Base-by-base conservation (phyloP, 1,140 invertebrate genomes). In the Dreissena polymorpha region DNA sequence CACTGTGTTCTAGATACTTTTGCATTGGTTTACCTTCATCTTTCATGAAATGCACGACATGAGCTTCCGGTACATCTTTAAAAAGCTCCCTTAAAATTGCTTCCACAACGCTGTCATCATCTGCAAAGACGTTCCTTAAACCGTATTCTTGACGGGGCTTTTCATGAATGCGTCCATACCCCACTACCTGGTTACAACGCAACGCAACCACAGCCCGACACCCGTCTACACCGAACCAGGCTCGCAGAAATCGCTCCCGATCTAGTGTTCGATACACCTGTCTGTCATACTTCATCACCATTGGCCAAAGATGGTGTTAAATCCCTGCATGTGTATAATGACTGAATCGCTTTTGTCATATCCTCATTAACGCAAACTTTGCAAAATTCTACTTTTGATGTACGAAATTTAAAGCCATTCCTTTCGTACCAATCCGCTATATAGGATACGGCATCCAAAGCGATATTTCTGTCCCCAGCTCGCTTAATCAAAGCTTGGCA, bases 201-300 rank as follows among this genome's bases (percentile, higher is more conserved):
- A n/a, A n/a, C n/a, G n/a, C n/a, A n/a, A 69, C 67, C 7, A 69
- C n/a, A 27, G 67, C 27, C 25, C 18, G 16, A 27, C 16, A 18
- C 18, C 27, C 27, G 7, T 16, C 3, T 27, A 21, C 25, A 27
- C 16, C 29, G 27, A 69, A 69, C 21, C n/a, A 69, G 10, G 67
- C 67, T 27, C 67, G 67, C 23, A 69, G 67, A 25, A 69, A 27
- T 29, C 7, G 23, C 39, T 69, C 67, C 7, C 67, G n/a, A 29
- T 69, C 25, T 5, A 25, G 5, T 18, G 10, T 10, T 18, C 7
- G n/a, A n/a, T n/a, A n/a, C n/a, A n/a, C n/a, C n/a, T n/a, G n/a
- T n/a, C n/a, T n/a, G n/a, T n/a, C n/a, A n/a, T n/a, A n/a, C n/a
- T n/a, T n/a, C n/a, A n/a, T n/a, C n/a, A n/a, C n/a, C n/a, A n/a